Conservation (phyloP, 2,113 vertebrate genomes). For the Neotragus moschatus region DNA sequence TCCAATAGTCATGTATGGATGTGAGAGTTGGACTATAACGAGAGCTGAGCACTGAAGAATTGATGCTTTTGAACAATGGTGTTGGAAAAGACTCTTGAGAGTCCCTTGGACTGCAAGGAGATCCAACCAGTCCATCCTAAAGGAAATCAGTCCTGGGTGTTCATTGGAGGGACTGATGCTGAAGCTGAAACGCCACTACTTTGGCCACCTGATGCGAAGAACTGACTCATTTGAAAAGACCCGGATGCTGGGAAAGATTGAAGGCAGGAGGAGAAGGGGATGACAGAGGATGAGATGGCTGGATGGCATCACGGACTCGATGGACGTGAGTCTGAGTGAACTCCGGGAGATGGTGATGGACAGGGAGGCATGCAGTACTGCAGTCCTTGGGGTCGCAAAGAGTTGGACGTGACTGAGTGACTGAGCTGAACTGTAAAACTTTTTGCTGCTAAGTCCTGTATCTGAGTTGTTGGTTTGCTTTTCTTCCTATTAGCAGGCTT, state of each 20-base stretch:
- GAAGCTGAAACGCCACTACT: not conserved
- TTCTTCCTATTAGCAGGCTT: not conserved
- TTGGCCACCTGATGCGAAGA: not conserved
- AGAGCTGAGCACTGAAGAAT: not conserved
- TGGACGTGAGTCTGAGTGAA: not conserved
- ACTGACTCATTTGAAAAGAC: not conserved
- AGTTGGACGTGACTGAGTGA: fast-evolving
- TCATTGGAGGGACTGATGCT: not conserved
- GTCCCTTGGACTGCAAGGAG: not conserved
- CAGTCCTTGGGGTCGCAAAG: not conserved
- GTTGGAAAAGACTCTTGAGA: not conserved
- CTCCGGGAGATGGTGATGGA: not conserved
- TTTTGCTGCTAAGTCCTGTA: not conserved
- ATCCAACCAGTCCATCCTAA: not conserved
- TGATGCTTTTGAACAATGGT: not conserved
- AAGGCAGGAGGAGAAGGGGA: not conserved
- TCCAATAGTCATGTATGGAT: not conserved
- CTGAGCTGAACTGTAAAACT: not conserved
- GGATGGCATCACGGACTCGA: not conserved
- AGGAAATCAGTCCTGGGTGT: not conserved
- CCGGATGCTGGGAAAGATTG: not conserved
- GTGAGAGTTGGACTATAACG: not conserved
- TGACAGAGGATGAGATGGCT: not conserved
- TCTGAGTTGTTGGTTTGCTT: not conserved
- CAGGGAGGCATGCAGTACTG: not conserved